Conservation (phyloP, 2,888 invertebrate species). For the Lochmaea crataegi region DNA sequence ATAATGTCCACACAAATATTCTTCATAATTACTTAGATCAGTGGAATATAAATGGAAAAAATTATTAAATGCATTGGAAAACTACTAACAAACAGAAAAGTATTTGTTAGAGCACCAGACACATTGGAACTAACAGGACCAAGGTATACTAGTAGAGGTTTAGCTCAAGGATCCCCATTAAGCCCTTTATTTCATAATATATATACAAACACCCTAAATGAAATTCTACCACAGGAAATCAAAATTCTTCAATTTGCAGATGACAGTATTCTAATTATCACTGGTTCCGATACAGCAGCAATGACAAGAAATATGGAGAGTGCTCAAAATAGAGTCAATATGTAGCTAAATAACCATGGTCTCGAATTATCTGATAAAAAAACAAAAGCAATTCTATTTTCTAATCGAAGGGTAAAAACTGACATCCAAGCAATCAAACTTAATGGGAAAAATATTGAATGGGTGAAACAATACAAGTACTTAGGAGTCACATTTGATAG, state of each 20-base stretch:
- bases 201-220: slow-evolving; percentile 12
- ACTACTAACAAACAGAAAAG: slow-evolving; percentile 6
- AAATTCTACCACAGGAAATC: slow-evolving; percentile 3
- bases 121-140: slow-evolving; percentile 12
- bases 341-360: slow-evolving; percentile 27
- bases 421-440: neutral
- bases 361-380: slow-evolving; percentile 27
- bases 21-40: neutral
- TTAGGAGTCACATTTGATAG: slow-evolving; percentile 24
- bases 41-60: neutral
- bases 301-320: slow-evolving; percentile 11
- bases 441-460: slow-evolving; percentile 10
- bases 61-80: neutral
- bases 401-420: slow-evolving; percentile 11
- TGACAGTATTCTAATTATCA: slow-evolving; percentile 13
- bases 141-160: neutral
- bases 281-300: neutral
- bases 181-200: slow-evolving; percentile 30
- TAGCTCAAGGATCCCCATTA: slow-evolving; percentile 29
- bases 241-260: slow-evolving; percentile 26
- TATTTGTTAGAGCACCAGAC: slow-evolving; percentile 6
- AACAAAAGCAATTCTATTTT: slow-evolving; percentile 30
- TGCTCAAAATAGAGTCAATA: slow-evolving; percentile 8
- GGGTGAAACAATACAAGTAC: slow-evolving; percentile 31
- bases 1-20: slow-evolving; percentile 16